phyloP scores from a whole-genome alignment of 2,797 vertebrate genomes.

The Neosalanx taihuensis region DNA sequence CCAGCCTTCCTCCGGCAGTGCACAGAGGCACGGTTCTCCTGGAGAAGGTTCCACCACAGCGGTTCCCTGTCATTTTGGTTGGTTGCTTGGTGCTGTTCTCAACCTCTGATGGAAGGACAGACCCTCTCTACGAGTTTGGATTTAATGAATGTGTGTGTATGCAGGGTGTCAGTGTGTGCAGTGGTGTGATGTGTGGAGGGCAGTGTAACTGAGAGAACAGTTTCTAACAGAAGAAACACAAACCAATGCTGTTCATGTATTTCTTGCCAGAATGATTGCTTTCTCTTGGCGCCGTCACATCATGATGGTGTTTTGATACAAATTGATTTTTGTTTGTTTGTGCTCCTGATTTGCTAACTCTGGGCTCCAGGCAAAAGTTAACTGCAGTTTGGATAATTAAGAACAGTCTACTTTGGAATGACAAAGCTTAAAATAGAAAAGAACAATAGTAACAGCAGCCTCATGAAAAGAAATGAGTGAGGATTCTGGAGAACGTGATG shows the following conservation, averaged over 20 bases:
- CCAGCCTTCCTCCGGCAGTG: no score
- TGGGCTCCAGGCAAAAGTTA: neutral
- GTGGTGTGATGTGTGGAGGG: conserved; percentile 30
- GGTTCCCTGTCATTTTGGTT: no score
- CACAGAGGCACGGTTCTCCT: no score
- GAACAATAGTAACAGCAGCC: no score
- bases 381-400: neutral
- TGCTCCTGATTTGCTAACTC: neutral
- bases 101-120: no score
- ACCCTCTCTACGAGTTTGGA: no score
- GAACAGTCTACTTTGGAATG: neutral
- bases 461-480: neutral
- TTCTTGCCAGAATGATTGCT: neutral
- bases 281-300: neutral
- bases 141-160: no score
- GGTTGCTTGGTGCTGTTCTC: no score
- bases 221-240: conserved; percentile 7
- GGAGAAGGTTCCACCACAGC: no score
- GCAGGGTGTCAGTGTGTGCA: neutral
- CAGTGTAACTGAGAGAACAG: conserved; percentile 18
- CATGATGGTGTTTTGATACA: neutral
- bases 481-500: neutral
- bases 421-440: neutral
- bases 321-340: neutral
- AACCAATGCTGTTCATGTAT: neutral